Evolutionary conservation across 2,888 invertebrate genomes (phyloP).

Genomic region (Griposia aprilina): DNA sequence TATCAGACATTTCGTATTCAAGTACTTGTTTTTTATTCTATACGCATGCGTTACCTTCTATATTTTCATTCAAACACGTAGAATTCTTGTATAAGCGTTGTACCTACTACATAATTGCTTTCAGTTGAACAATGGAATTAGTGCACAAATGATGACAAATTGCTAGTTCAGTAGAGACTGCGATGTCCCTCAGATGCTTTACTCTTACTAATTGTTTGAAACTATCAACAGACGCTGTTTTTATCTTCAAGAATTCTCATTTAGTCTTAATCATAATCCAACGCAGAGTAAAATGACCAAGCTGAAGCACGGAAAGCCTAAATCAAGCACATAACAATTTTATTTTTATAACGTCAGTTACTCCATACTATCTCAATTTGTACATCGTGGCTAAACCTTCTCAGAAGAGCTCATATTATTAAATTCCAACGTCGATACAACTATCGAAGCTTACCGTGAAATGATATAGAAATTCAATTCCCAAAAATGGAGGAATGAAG

Average conservation of each 20-base stretch:
- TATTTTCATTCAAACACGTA: constrained; percentile 6
- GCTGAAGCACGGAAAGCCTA: neutral
- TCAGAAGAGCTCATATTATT: neutral
- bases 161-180: constrained; percentile 25
- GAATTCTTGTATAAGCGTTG: neutral
- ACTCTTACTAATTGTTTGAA: constrained; percentile 35
- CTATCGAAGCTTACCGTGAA: constrained; percentile 25
- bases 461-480: constrained; percentile 53
- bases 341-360: too few relatives aligned
- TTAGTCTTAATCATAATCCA: neutral
- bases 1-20: constrained; percentile 17
- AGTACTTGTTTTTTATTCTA: constrained; percentile 5
- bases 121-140: constrained; percentile 36
- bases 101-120: neutral
- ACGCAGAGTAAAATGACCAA: neutral
- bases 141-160: constrained; percentile 51
- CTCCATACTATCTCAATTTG: neutral
- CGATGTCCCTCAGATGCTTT: constrained; percentile 12
- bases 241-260: neutral
- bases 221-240: neutral
- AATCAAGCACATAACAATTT: neutral
- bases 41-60: constrained; percentile 1
- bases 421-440: constrained; percentile 3
- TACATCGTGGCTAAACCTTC: neutral
- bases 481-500: constrained; percentile 37